Evolutionary conservation across 2,113 vertebrate species (phyloP).

Genomic region (Tenrec ecaudatus): DNA sequence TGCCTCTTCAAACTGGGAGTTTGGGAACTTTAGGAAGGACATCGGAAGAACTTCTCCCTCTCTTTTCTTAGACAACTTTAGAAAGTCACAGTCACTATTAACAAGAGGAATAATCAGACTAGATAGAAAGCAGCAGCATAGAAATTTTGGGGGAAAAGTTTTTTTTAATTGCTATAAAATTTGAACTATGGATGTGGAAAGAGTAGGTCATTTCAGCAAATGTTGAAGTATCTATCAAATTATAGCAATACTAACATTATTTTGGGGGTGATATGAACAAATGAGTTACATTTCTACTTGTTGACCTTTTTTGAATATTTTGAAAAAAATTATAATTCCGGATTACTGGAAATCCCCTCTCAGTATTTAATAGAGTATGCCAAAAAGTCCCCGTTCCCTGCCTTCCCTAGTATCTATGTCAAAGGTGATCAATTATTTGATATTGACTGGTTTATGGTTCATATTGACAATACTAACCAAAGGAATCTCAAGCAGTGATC

Average conservation of each 20-base stretch:
- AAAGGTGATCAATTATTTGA: background rate
- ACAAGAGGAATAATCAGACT: background rate
- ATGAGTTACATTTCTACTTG: background rate
- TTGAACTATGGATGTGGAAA: background rate
- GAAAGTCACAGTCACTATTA: background rate
- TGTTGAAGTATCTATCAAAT: slow-evolving; percentile 1
- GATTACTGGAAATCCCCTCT: background rate
- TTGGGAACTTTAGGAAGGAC: slow-evolving; percentile 59
- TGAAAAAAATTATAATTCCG: background rate
- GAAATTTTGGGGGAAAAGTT: slow-evolving; percentile 15
- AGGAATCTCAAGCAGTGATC: background rate
- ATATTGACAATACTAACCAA: background rate
- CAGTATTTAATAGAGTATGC: slow-evolving; percentile 36
- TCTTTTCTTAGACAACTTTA: slow-evolving; percentile 41
- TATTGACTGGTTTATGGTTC: background rate
- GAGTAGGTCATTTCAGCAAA: background rate
- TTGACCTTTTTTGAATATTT: slow-evolving; percentile 10
- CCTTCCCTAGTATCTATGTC: background rate
- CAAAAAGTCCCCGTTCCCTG: background rate
- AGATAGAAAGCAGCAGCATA: background rate
- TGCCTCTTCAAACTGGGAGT: slow-evolving; percentile 5
- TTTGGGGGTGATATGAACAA: slow-evolving; percentile 11
- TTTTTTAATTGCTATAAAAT: background rate
- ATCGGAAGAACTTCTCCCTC: slow-evolving; percentile 8
- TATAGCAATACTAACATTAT: background rate